These are phyloP conservation scores for Dicycla oo DNA, from an alignment of 2,888 invertebrate genomes.

Conservation along the genomic window DNA sequence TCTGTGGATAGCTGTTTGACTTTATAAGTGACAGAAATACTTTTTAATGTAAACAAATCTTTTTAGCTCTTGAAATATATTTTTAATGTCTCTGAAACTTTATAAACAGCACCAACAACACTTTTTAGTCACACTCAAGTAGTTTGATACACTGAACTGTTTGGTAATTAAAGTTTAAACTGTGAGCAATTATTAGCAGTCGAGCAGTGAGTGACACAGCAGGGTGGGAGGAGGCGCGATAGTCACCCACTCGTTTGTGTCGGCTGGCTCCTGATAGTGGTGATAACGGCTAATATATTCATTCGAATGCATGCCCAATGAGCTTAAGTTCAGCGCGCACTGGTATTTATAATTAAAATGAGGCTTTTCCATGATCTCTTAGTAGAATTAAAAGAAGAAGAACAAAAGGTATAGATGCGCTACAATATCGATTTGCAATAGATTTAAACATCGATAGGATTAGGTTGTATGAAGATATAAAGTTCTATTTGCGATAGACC, in stretches of 20 bases:
- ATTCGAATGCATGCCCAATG: conserved; percentile 84
- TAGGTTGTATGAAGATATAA: background rate
- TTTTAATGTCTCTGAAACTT: conserved; percentile 20
- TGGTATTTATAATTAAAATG: conserved; percentile 32
- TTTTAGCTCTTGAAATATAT: background rate
- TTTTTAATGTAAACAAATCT: conserved; percentile 25
- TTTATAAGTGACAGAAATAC: conserved; percentile 35
- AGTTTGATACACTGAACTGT: background rate
- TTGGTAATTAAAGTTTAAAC: conserved; percentile 46
- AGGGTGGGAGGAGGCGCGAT: conserved; percentile 75
- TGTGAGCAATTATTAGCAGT: conserved; percentile 30
- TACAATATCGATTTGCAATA: background rate
- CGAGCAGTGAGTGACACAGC: conserved; percentile 49
- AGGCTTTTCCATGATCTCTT: conserved; percentile 14
- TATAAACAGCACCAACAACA: conserved; percentile 3
- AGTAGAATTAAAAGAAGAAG: too few species aligned
- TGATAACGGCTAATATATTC: conserved; percentile 88
- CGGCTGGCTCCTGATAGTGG: conserved; percentile 79
- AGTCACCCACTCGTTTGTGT: conserved; percentile 85
- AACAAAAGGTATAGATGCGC: too few species aligned
- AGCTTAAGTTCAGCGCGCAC: conserved; percentile 74
- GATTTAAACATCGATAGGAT: background rate
- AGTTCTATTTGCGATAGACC: background rate
- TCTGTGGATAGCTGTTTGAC: conserved; percentile 40
- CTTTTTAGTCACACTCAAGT: conserved; percentile 31